Conservation (phyloP, 2,113 vertebrate species). For the Mobula hypostoma region DNA sequence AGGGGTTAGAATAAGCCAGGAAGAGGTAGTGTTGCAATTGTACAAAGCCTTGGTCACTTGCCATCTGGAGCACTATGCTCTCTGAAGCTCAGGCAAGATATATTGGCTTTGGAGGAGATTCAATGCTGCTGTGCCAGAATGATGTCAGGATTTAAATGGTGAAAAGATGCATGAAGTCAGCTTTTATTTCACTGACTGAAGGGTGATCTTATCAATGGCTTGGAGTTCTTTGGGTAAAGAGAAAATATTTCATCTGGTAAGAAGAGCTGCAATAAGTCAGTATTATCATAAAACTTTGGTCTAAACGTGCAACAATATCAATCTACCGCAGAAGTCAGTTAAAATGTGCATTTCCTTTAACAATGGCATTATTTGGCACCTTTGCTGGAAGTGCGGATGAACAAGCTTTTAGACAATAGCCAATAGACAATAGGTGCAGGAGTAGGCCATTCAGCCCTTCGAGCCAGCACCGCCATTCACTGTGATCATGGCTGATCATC, state of each 20-base stretch:
- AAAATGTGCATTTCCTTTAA: neutral
- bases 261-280: neutral
- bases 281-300: neutral
- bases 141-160: neutral
- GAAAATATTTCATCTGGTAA: neutral
- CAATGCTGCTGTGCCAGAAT: neutral
- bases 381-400: neutral
- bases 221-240: neutral
- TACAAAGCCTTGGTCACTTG: neutral
- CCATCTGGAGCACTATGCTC: neutral
- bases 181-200: neutral
- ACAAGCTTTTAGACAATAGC: neutral
- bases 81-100: neutral
- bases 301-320: neutral
- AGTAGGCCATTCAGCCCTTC: no score
- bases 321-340: neutral
- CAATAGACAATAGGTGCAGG: no score
- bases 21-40: neutral
- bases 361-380: neutral
- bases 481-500: no score
- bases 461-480: no score
- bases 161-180: neutral
- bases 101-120: neutral
- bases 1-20: neutral
- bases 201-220: neutral